phyloP scores from a whole-genome alignment of 2,797 vertebrate species.

The Saxicola maurus region DNA sequence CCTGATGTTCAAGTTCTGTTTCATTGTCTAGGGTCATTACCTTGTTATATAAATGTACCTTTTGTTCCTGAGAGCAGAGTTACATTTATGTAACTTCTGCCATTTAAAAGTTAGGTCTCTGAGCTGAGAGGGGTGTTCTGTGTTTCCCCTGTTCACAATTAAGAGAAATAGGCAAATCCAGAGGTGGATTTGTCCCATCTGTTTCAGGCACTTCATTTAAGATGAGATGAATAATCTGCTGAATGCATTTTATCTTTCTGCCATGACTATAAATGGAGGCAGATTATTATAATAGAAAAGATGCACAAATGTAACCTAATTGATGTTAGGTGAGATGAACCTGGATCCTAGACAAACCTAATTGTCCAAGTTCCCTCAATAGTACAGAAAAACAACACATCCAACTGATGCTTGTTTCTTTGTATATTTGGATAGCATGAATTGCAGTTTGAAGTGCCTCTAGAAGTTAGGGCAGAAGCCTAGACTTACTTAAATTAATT shows the following conservation, averaged over 20 bases:
- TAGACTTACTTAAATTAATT: not conserved
- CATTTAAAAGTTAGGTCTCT: not conserved
- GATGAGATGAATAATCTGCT: not conserved
- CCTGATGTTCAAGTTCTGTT: not conserved
- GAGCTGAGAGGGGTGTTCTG: not conserved
- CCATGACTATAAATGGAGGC: not conserved
- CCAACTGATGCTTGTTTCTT: not conserved
- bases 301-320: not conserved
- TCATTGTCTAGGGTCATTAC: not conserved
- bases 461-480: not conserved
- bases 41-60: not conserved
- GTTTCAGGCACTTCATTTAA: not conserved
- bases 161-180: not conserved
- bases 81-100: not conserved
- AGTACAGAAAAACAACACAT: not conserved
- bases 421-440: not conserved
- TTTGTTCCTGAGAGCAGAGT: not conserved
- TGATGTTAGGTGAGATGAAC: not conserved
- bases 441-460: not conserved
- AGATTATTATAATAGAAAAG: not conserved
- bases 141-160: not conserved
- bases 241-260: not conserved
- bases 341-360: not conserved
- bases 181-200: not conserved
- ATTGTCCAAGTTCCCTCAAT: not conserved